Percentiles rank a stretch among this genome's conserved stretches.
phyloP scores from a whole-genome alignment of 1,140 invertebrate species.

The Aphelinus atriplicis region DNA sequence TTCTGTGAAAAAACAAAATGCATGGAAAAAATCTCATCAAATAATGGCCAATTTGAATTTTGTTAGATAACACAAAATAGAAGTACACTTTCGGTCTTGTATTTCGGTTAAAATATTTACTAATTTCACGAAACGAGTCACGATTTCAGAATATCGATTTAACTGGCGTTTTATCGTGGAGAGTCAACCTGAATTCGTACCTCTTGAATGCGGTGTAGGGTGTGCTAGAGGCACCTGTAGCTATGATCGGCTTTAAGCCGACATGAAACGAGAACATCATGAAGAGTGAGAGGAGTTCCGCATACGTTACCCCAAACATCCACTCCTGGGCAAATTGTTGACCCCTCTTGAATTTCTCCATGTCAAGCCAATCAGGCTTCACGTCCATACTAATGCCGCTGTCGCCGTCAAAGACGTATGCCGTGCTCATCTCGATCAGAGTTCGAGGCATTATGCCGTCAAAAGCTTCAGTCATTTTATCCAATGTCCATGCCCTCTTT shows the following conservation, averaged over 20 bases:
- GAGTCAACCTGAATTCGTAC: slow-evolving; percentile 51
- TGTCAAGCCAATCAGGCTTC: slow-evolving; percentile 55
- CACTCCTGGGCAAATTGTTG: slow-evolving; percentile 73
- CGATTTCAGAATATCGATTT: too few relatives aligned
- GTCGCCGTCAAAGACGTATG: slow-evolving; percentile 41
- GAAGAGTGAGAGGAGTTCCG: slow-evolving; percentile 73
- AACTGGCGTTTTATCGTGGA: not conserved
- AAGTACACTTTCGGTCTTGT: too few relatives aligned
- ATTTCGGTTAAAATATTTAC: too few relatives aligned
- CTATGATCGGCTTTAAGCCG: slow-evolving; percentile 71
- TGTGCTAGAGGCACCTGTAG: slow-evolving; percentile 73
- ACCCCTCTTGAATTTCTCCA: slow-evolving; percentile 67
- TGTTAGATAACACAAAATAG: too few relatives aligned
- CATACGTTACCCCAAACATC: slow-evolving; percentile 69
- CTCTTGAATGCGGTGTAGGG: slow-evolving; percentile 75
- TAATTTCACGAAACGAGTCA: too few relatives aligned
- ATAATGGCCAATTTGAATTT: too few relatives aligned
- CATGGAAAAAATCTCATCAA: too few relatives aligned
- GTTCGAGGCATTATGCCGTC: not conserved
- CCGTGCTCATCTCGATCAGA: slow-evolving; percentile 1
- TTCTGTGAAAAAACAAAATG: too few relatives aligned
- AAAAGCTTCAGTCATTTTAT: not conserved
- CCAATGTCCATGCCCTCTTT: not conserved
- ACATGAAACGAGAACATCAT: slow-evolving; percentile 72
- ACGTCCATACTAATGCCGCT: slow-evolving; percentile 34